A percentile compares a stretch with the other conserved stretches of the same genome.
Evolutionary conservation across 2,797 vertebrate species (phyloP).

Genomic region (Alexandromys oeconomus): DNA sequence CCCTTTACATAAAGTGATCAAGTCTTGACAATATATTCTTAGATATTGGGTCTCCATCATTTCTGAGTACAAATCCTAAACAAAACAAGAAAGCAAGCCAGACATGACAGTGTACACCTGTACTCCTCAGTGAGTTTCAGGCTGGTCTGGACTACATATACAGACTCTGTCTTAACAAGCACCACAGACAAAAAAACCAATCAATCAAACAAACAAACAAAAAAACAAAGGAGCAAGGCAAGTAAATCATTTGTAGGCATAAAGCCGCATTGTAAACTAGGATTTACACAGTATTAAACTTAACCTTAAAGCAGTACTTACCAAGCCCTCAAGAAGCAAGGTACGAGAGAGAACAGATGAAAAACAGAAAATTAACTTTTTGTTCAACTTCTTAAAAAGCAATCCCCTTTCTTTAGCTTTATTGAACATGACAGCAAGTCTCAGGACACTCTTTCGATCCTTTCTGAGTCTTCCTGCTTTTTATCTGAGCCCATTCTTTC

Average conservation of each 20-base stretch:
- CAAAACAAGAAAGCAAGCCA: not conserved
- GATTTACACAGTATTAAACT: constrained; percentile 5
- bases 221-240: not conserved
- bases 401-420: not conserved
- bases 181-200: not conserved
- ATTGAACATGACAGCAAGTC: constrained; percentile 1
- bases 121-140: not conserved
- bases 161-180: not conserved
- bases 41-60: not conserved
- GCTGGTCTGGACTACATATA: not conserved
- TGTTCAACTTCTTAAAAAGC: constrained; percentile 43
- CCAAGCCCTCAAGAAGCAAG: constrained; percentile 78
- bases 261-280: constrained; percentile 32
- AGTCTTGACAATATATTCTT: constrained; percentile 1
- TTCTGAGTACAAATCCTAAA: constrained; percentile 45
- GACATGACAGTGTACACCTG: not conserved
- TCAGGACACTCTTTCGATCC: not conserved
- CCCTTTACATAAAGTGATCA: not conserved
- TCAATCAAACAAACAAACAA: not conserved
- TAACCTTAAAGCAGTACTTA: constrained; percentile 71
- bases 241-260: not conserved
- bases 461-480: not conserved
- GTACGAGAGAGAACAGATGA: constrained; percentile 83
- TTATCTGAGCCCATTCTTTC: not conserved
- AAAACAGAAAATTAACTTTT: constrained; percentile 68